Percentiles rank a stretch among this genome's conserved stretches.
Evolutionary conservation across 2,888 invertebrate genomes (phyloP).

Genomic region (Odontocolon sp.): DNA sequence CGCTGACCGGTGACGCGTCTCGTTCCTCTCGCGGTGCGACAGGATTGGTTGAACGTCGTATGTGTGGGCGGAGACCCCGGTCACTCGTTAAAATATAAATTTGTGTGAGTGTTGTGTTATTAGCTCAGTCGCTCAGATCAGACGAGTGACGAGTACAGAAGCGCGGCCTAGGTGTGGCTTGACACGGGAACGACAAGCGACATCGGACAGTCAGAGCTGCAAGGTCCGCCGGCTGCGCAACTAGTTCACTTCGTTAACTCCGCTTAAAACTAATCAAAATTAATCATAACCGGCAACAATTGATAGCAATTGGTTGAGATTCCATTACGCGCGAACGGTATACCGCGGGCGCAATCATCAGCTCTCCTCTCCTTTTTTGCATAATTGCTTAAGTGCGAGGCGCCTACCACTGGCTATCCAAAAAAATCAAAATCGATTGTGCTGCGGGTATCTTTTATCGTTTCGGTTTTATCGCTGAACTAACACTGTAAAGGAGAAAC

Average conservation of each 20-base stretch:
- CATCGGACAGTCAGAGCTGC: constrained; percentile 71
- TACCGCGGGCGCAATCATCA: constrained; percentile 42
- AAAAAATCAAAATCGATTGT: background rate
- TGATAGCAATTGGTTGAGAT: constrained; percentile 80
- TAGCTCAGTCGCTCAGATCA: constrained; percentile 76
- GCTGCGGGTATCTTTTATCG: no score
- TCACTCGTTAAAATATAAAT: constrained; percentile 78
- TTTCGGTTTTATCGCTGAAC: no score
- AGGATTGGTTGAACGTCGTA: constrained; percentile 72
- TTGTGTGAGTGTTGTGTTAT: constrained; percentile 78
- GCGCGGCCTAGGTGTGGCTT: constrained; percentile 5
- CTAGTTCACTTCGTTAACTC: constrained; percentile 77
- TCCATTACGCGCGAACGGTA: constrained; percentile 70
- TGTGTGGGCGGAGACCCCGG: constrained; percentile 74
- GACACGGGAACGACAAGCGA: constrained; percentile 20
- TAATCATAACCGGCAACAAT: constrained; percentile 80
- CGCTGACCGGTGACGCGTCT: constrained; percentile 25
- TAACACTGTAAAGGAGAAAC: no score
- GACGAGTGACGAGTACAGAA: constrained; percentile 65
- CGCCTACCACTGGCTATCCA: background rate
- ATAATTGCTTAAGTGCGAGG: constrained; percentile 35
- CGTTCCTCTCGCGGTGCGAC: constrained; percentile 58
- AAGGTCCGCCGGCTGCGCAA: constrained; percentile 70
- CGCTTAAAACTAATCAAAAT: constrained; percentile 79
- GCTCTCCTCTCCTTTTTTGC: constrained; percentile 22